Percentiles rank a stretch among this genome's conserved stretches.
Conservation (phyloP, 2,113 vertebrate species). For the Prunella fulvescens region DNA sequence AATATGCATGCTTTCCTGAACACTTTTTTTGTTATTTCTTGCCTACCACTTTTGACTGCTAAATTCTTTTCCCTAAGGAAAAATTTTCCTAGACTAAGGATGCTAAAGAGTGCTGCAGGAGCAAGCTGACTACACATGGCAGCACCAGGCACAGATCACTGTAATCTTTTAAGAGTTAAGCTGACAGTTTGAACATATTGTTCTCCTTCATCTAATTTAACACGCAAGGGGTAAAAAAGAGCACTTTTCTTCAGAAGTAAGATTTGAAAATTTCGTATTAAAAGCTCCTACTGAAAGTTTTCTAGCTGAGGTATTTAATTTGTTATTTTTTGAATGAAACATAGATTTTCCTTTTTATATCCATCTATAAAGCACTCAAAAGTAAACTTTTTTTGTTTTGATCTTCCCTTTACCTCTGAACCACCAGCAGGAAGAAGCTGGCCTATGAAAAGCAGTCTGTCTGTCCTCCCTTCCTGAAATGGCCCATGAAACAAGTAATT, state of each 20-base stretch:
- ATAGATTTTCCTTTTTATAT: not conserved
- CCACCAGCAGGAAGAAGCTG: not conserved
- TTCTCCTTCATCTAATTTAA: not conserved
- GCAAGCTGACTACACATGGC: rapidly evolving
- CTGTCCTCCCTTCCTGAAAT: not conserved
- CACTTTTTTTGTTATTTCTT: not conserved
- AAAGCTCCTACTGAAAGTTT: not conserved
- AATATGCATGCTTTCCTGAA: not conserved
- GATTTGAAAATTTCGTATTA: not conserved
- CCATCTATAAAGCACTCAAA: not conserved
- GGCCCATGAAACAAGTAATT: not conserved
- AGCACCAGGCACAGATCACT: not conserved
- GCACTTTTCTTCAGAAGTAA: not conserved
- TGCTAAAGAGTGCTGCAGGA: not conserved
- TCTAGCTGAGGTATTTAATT: not conserved
- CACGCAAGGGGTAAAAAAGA: rapidly evolving
- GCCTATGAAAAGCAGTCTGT: not conserved
- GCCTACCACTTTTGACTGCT: not conserved
- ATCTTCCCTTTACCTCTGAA: not conserved
- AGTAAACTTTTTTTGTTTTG: not conserved
- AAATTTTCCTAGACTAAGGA: not conserved
- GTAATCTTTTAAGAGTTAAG: not conserved
- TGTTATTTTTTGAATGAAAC: not conserved
- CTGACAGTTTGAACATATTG: not conserved
- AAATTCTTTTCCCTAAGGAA: not conserved